Evolutionary conservation across 2,888 invertebrate genomes (phyloP).

Genomic region (Nomada ruficornis): DNA sequence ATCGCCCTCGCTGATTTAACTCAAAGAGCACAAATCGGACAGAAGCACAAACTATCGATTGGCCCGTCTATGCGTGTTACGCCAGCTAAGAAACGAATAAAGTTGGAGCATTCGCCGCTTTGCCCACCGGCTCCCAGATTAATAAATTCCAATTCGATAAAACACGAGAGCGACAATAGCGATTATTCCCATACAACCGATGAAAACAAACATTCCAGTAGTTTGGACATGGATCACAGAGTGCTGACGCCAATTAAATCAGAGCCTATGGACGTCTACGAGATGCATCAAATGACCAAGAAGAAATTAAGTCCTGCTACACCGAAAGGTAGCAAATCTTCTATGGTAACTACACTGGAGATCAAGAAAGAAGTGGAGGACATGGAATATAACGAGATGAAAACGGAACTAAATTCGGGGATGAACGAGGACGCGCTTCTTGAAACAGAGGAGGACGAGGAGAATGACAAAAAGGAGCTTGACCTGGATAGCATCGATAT

Average conservation of each 20-base stretch:
- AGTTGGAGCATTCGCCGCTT: slow-evolving; percentile 75
- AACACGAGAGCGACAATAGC: slow-evolving; percentile 79
- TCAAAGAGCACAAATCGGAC: slow-evolving; percentile 84
- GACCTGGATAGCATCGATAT: slow-evolving; percentile 89
- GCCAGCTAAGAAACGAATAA: slow-evolving; percentile 82
- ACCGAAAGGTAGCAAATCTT: slow-evolving; percentile 70
- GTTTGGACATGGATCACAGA: slow-evolving; percentile 75
- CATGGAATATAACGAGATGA: slow-evolving; percentile 79
- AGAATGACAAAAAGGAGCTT: slow-evolving; percentile 79
- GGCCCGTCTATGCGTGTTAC: slow-evolving; percentile 85
- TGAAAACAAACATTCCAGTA: slow-evolving; percentile 75
- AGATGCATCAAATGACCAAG: slow-evolving; percentile 69
- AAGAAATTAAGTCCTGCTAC: slow-evolving; percentile 76
- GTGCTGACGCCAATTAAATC: slow-evolving; percentile 75
- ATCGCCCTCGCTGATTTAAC: slow-evolving; percentile 91
- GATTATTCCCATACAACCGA: slow-evolving; percentile 79
- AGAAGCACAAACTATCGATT: slow-evolving; percentile 85
- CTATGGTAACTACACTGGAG: slow-evolving; percentile 71
- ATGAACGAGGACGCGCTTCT: slow-evolving; percentile 70
- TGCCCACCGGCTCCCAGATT: slow-evolving; percentile 84
- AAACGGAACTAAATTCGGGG: slow-evolving; percentile 71
- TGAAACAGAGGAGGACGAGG: slow-evolving; percentile 79
- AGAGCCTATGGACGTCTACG: slow-evolving; percentile 78
- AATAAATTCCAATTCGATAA: slow-evolving; percentile 67
- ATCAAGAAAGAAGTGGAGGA: slow-evolving; percentile 82